Evolutionary conservation across 92 coral and sea anemone species (phyloP).

Genomic region (Heliopora coerulea): DNA sequence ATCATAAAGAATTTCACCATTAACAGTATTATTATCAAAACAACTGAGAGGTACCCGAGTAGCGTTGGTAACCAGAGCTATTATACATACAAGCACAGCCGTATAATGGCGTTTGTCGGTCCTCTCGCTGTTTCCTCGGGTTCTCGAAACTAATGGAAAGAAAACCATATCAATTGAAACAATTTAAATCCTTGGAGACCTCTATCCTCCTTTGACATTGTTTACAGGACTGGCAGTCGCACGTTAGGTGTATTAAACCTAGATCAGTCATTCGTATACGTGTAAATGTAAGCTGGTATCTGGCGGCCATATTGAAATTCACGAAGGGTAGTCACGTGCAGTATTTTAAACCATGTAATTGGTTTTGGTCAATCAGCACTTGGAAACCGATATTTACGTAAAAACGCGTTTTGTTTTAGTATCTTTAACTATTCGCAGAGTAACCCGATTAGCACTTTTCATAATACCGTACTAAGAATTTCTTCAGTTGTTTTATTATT

Average conservation of each 20-base stretch:
- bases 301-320: conserved; percentile 42
- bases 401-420: no score
- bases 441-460: no score
- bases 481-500: no score
- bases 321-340: conserved; percentile 12
- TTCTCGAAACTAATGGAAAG: neutral
- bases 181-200: neutral
- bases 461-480: no score
- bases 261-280: neutral
- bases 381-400: no score
- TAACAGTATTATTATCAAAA: conserved; percentile 17
- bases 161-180: conserved; percentile 26
- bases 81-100: neutral
- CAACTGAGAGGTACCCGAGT: conserved; percentile 33
- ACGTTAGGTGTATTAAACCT: neutral
- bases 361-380: no score
- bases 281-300: neutral
- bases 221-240: neutral
- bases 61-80: neutral
- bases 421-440: no score
- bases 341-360: no score
- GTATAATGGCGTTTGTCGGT: neutral
- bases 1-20: conserved; percentile 64
- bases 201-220: neutral
- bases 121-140: conserved; percentile 1